phyloP scores from a whole-genome alignment of 1,140 invertebrate species.

The Nylanderia fulva region DNA sequence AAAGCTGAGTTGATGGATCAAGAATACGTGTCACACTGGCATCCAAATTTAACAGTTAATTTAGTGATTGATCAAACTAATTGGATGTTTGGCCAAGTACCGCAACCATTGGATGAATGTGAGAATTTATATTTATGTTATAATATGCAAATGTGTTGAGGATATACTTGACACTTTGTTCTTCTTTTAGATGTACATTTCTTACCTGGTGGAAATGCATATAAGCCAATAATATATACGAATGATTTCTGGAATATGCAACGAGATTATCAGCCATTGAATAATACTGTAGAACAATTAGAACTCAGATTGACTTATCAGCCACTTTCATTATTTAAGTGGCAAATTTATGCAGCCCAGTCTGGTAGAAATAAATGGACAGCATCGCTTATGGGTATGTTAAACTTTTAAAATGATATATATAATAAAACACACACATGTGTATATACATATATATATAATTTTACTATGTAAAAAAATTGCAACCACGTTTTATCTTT shows the following conservation, averaged over 20 bases:
- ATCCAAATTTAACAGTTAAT: constrained; percentile 99
- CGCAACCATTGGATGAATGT: constrained; percentile 96
- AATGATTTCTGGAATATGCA: constrained; percentile 99
- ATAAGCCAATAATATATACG: constrained; percentile 97
- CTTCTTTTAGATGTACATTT: constrained; percentile 92
- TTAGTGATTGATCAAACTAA: constrained; percentile 97
- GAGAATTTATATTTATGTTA: constrained; percentile 55
- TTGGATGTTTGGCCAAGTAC: constrained; percentile 96
- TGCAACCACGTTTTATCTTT: neutral
- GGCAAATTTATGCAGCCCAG: constrained; percentile 99
- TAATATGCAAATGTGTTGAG: neutral
- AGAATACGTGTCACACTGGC: constrained; percentile 99
- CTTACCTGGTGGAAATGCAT: constrained; percentile 92
- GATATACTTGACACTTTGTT: constrained; percentile 19
- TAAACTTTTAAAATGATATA: neutral
- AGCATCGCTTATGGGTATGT: constrained; percentile 81
- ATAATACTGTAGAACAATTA: constrained; percentile 92
- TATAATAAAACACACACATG: neutral
- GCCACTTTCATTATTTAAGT: constrained; percentile 97
- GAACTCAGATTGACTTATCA: constrained; percentile 94
- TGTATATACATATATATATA: neutral
- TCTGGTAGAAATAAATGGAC: constrained; percentile 94
- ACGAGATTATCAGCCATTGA: constrained; percentile 97
- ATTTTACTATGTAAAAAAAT: neutral
- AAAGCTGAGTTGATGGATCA: constrained; percentile 93